Percentiles rank a stretch among this genome's conserved stretches.
These are phyloP conservation scores for Austrolebias charrua DNA, from an alignment of 2,797 vertebrate genomes.

Conservation along the genomic window DNA sequence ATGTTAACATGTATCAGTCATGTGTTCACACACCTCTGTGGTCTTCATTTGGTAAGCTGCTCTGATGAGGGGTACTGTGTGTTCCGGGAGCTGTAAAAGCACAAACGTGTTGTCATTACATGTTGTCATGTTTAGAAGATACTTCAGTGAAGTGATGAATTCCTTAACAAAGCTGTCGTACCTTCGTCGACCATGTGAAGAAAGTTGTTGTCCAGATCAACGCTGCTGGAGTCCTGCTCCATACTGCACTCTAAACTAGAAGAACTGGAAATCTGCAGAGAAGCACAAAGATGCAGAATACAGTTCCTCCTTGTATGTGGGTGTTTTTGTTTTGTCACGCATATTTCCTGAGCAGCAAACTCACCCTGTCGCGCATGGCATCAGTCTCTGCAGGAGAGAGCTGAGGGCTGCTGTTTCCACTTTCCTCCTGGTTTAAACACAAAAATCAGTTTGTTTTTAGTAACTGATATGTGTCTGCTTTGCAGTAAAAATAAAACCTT, in stretches of 20 bases:
- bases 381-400: constrained; percentile 55
- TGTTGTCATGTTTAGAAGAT: not conserved
- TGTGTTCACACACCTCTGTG: constrained; percentile 22
- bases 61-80: constrained; percentile 21
- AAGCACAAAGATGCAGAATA: not conserved
- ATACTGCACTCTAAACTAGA: constrained; percentile 69
- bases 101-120: not conserved
- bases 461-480: too few relatives aligned
- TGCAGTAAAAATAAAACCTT: not conserved
- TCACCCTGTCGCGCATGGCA: constrained; percentile 34
- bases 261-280: constrained; percentile 68
- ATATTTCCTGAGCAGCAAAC: constrained; percentile 11
- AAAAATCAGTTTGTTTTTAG: not conserved
- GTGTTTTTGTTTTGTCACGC: too few relatives aligned
- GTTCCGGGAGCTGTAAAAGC: constrained; percentile 35
- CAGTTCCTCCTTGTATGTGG: not conserved
- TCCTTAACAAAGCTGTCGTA: constrained; percentile 12
- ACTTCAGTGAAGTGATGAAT: not conserved
- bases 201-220: not conserved
- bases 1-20: not conserved
- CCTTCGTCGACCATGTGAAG: constrained; percentile 36
- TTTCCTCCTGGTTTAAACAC: constrained; percentile 52
- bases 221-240: constrained; percentile 22
- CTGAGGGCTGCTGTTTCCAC: constrained; percentile 52
- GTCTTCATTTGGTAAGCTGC: constrained; percentile 32